A percentile compares a stretch with the other conserved stretches of the same genome.
phyloP scores from a whole-genome alignment of 2,888 invertebrate genomes.

The Ramazzottius varieornatus region DNA sequence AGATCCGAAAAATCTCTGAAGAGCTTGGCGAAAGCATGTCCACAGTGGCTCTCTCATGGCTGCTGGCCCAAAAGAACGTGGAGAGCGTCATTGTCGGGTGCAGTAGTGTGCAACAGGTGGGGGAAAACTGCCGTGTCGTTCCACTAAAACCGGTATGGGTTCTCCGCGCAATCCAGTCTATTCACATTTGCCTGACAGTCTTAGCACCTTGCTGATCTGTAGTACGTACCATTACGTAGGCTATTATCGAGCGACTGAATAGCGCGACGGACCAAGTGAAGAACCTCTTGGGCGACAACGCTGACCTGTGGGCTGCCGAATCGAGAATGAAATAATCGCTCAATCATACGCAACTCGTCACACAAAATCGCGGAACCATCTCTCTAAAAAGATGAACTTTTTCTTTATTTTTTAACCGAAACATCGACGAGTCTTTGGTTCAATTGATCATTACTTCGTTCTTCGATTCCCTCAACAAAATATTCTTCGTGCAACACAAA shows the following conservation, averaged over 20 bases:
- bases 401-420: too few relatives aligned
- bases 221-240: slow-evolving; percentile 13
- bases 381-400: too few relatives aligned
- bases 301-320: slow-evolving; percentile 17
- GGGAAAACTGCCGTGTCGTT: slow-evolving; percentile 15
- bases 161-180: neutral
- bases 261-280: slow-evolving; percentile 16
- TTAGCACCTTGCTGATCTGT: neutral
- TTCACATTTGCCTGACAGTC: neutral
- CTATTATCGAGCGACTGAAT: slow-evolving; percentile 13
- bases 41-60: slow-evolving; percentile 16
- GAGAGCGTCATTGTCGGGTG: slow-evolving; percentile 17
- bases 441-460: too few relatives aligned
- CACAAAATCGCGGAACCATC: too few relatives aligned
- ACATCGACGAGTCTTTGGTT: too few relatives aligned
- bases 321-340: slow-evolving; percentile 15
- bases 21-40: slow-evolving; percentile 15
- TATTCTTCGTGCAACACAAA: too few relatives aligned
- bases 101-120: slow-evolving; percentile 16
- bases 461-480: too few relatives aligned
- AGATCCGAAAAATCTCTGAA: slow-evolving; percentile 14
- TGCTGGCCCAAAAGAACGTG: slow-evolving; percentile 15
- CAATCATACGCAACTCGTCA: too few relatives aligned
- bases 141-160: slow-evolving; percentile 12
- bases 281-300: slow-evolving; percentile 13